phyloP scores from a whole-genome alignment of 2,888 invertebrate genomes.

The Mesochorus sp. region DNA sequence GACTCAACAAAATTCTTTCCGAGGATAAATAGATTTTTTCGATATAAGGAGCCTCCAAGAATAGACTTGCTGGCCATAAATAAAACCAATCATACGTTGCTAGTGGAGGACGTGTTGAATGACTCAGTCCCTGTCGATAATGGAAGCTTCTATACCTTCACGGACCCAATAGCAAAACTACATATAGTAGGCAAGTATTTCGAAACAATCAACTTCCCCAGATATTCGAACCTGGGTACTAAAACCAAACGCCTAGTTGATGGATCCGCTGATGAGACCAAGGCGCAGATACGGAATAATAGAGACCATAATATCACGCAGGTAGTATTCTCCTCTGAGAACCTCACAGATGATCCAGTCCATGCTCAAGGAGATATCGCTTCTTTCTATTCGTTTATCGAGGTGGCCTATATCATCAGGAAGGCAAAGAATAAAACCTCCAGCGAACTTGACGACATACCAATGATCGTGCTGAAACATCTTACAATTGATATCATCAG shows the following conservation, averaged over 20 bases:
- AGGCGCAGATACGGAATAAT: neutral
- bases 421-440: slow-evolving; percentile 48
- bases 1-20: slow-evolving; percentile 31
- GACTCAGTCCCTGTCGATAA: neutral
- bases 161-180: neutral
- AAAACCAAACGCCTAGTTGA: neutral
- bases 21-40: slow-evolving; percentile 12
- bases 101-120: neutral
- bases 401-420: too few species aligned
- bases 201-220: slow-evolving; percentile 41
- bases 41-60: slow-evolving; percentile 21
- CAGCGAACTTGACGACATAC: slow-evolving; percentile 39
- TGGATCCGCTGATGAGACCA: neutral
- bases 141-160: neutral
- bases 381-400: too few species aligned
- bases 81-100: neutral
- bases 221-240: slow-evolving; percentile 1
- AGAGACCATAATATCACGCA: neutral
- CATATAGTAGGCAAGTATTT: neutral
- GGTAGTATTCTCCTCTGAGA: neutral
- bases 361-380: too few species aligned
- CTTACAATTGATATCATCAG: neutral
- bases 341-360: neutral
- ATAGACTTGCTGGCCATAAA: slow-evolving; percentile 24
- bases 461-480: slow-evolving; percentile 46